A percentile compares a stretch with the other conserved stretches of the same genome.
Conservation (phyloP, 2,888 invertebrate genomes). For the Baronia brevicornis region DNA sequence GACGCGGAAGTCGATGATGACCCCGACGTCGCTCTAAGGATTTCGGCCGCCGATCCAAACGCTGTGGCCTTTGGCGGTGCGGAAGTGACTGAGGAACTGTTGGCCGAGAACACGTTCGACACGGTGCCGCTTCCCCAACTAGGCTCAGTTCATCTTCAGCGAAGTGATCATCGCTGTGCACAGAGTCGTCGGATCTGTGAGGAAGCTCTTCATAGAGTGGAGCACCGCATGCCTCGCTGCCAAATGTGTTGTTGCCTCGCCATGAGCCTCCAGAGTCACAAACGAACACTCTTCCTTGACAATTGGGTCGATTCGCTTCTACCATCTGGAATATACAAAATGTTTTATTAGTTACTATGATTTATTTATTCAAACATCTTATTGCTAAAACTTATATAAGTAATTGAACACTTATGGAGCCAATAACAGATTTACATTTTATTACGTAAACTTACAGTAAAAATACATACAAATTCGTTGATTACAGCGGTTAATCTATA, state of each 20-base stretch:
- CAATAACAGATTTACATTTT: too few species aligned
- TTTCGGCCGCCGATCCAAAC: constrained; percentile 74
- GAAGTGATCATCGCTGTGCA: constrained; percentile 88
- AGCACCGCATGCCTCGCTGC: constrained; percentile 72
- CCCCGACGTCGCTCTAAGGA: constrained; percentile 66
- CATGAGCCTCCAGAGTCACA: constrained; percentile 74
- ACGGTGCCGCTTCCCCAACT: constrained; percentile 65
- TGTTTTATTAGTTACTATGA: not conserved
- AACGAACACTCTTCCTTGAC: constrained; percentile 78
- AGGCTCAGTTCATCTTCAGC: constrained; percentile 87
- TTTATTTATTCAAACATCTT: not conserved
- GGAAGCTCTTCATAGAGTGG: constrained; percentile 89
- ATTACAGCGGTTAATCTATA: too few species aligned
- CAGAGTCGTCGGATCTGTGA: constrained; percentile 74
- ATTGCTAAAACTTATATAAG: too few species aligned
- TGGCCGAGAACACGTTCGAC: constrained; percentile 68
- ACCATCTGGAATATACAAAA: constrained; percentile 77
- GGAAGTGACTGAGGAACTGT: constrained; percentile 67
- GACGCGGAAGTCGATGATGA: constrained; percentile 63
- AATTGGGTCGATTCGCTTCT: constrained; percentile 79
- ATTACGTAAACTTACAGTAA: too few species aligned
- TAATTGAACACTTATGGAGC: too few species aligned
- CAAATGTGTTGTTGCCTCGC: constrained; percentile 73
- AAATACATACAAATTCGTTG: too few species aligned
- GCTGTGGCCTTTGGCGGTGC: constrained; percentile 76